Conservation (phyloP, 2,888 invertebrate species). For the Abrostola triplasia region DNA sequence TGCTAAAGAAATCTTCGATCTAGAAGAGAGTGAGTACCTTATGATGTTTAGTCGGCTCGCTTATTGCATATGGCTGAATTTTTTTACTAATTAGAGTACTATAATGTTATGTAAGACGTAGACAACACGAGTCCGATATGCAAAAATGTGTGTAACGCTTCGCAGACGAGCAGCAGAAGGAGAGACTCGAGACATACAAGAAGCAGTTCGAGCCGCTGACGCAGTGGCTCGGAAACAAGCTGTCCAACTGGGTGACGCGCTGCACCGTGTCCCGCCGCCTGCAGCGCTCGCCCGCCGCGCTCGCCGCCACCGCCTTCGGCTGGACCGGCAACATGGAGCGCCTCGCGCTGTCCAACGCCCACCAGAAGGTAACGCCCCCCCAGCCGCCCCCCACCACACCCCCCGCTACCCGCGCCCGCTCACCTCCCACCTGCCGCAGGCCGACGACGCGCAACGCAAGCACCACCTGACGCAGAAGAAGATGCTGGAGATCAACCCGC, state of each 20-base stretch:
- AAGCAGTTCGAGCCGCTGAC: constrained; percentile 95
- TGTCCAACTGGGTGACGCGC: constrained; percentile 93
- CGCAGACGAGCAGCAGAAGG: constrained; percentile 90
- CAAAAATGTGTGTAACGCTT: too few species aligned
- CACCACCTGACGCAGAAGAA: constrained; percentile 98
- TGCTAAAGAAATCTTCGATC: constrained; percentile 98
- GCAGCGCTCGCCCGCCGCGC: constrained; percentile 97
- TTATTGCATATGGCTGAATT: too few species aligned
- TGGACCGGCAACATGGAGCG: constrained; percentile 99
- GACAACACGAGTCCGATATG: too few species aligned
- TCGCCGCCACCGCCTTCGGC: constrained; percentile 98
- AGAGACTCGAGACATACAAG: constrained; percentile 92
- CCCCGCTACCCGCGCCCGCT: constrained; percentile 98
- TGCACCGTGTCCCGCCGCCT: constrained; percentile 96
- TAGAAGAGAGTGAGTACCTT: constrained; percentile 90
- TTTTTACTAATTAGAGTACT: too few species aligned
- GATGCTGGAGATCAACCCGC: constrained; percentile 98
- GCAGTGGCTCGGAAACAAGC: constrained; percentile 95
- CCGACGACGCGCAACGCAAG: constrained; percentile 95
- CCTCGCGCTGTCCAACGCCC: constrained; percentile 97
- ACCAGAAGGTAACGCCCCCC: constrained; percentile 92
- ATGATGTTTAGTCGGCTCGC: too few species aligned
- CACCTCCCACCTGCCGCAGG: constrained; percentile 93
- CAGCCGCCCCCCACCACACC: constrained; percentile 94
- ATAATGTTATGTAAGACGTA: too few species aligned